phyloP scores from a whole-genome alignment of 1,140 invertebrate species.

The Lamellibrachia luymesi region DNA sequence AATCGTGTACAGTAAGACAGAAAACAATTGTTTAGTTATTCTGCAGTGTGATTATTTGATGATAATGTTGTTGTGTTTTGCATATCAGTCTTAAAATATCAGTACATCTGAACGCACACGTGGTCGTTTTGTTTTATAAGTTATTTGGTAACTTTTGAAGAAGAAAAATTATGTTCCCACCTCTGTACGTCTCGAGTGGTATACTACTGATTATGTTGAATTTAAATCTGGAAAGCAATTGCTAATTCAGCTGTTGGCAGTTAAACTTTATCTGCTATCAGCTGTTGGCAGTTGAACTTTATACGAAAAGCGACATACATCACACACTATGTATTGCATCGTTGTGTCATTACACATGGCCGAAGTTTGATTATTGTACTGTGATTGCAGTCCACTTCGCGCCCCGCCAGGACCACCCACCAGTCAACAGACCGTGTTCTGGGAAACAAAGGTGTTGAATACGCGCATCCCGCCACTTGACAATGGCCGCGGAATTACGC shows the following conservation, averaged over 20 bases:
- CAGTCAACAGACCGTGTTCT: not conserved
- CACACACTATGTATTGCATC: not conserved
- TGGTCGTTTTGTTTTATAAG: not conserved
- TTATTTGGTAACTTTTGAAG: too few relatives aligned
- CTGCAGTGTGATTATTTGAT: not conserved
- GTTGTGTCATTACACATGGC: not conserved
- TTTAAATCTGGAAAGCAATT: not conserved
- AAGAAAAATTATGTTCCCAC: not conserved
- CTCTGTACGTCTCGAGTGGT: not conserved
- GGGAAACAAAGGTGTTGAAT: too few relatives aligned
- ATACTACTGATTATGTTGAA: not conserved
- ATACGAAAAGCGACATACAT: not conserved
- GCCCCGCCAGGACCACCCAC: not conserved
- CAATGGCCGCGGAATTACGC: not conserved
- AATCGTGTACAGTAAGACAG: not conserved
- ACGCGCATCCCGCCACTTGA: not conserved
- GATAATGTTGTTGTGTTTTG: not conserved
- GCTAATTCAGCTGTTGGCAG: not conserved
- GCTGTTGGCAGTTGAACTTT: not conserved
- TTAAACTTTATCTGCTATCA: too few relatives aligned
- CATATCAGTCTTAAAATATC: slow-evolving; percentile 1
- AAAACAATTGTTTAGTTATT: not conserved
- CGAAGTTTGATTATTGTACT: not conserved
- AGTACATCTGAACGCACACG: not conserved
- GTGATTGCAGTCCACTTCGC: not conserved